These are phyloP conservation scores for Suillia variegata DNA, from an alignment of 2,888 invertebrate species.

Conservation along the genomic window DNA sequence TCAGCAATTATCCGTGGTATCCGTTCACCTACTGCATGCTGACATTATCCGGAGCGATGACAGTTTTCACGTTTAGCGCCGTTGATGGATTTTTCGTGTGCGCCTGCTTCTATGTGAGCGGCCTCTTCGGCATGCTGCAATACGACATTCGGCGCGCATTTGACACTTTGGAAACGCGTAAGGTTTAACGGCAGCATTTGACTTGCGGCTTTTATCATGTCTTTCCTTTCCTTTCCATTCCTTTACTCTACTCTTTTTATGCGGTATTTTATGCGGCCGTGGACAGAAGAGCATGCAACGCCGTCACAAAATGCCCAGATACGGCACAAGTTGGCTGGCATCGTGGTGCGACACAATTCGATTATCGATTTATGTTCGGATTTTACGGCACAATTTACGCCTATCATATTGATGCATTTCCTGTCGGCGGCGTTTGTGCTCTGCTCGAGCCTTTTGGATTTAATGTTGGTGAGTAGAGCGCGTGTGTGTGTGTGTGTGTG, in stretches of 20 bases:
- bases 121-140: conserved; percentile 49
- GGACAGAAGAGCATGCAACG: conserved; percentile 37
- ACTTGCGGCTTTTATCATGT: conserved; percentile 8
- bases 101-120: conserved; percentile 50
- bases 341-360: conserved; percentile 51
- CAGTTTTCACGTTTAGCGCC: conserved; percentile 51
- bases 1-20: conserved; percentile 41
- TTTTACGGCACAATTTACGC: conserved; percentile 46
- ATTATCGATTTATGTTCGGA: conserved; percentile 56
- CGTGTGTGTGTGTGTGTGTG: too few relatives aligned
- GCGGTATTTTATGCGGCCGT: too few relatives aligned
- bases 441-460: conserved; percentile 55
- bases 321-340: conserved; percentile 35
- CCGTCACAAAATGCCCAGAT: conserved; percentile 41
- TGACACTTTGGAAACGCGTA: conserved; percentile 38
- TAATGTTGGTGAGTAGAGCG: conserved; percentile 52
- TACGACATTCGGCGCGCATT: conserved; percentile 47
- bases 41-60: conserved; percentile 47
- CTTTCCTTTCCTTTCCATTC: neutral
- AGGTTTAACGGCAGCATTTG: conserved; percentile 23
- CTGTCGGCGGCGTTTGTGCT: conserved; percentile 56
- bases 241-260: neutral
- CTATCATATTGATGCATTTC: conserved; percentile 57
- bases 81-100: conserved; percentile 56
- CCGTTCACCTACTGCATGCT: conserved; percentile 47